phyloP scores from a whole-genome alignment of 2,113 vertebrate genomes.

The Boulengeromyrus knoepffleri region DNA sequence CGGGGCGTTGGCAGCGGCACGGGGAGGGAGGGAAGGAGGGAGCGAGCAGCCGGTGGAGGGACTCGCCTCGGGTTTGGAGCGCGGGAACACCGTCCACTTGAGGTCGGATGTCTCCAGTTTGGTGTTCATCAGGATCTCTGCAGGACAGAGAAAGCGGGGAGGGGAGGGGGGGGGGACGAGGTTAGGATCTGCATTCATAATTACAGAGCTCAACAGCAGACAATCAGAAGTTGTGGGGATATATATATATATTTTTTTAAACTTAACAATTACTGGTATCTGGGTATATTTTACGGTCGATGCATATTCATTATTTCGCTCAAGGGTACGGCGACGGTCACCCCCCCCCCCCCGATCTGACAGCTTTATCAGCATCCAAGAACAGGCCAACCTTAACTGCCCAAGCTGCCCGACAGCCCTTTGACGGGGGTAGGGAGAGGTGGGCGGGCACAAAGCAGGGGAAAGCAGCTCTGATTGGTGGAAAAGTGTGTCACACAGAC shows the following conservation, averaged over 20 bases:
- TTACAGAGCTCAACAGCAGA: neutral
- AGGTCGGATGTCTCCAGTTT: constrained; percentile 74
- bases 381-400: neutral
- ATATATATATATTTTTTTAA: neutral
- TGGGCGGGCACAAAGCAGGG: neutral
- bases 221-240: neutral
- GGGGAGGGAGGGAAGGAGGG: neutral
- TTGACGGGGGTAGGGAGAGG: neutral
- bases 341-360: neutral
- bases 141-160: neutral
- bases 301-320: neutral
- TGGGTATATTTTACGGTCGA: neutral
- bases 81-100: constrained; percentile 65
- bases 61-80: constrained; percentile 49
- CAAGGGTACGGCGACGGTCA: neutral
- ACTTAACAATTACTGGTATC: neutral
- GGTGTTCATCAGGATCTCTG: constrained; percentile 78
- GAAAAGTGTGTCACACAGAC: neutral
- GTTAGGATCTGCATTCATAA: neutral
- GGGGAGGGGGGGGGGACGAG: too few relatives aligned
- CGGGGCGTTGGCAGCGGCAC: neutral
- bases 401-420: neutral
- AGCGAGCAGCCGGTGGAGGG: neutral
- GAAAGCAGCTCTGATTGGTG: neutral
- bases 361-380: neutral